Evolutionary conservation across 2,888 invertebrate species (phyloP).

Genomic region (Deroplatys truncata): DNA sequence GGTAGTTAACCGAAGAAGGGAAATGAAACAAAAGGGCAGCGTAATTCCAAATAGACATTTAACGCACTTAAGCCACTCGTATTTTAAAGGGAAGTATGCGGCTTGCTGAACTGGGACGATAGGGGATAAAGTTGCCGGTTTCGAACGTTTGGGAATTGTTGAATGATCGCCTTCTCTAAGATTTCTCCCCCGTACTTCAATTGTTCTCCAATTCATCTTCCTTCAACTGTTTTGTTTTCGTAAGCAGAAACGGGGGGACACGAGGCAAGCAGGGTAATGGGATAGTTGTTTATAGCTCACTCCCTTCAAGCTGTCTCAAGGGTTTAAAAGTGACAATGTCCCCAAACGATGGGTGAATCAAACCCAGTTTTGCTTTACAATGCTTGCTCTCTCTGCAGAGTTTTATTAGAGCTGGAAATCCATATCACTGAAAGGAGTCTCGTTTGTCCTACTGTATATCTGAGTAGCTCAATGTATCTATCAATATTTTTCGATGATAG

Average conservation of each 20-base stretch:
- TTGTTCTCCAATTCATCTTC: slow-evolving; percentile 6
- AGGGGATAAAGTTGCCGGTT: not conserved
- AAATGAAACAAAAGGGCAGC: not conserved
- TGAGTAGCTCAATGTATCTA: too few relatives aligned
- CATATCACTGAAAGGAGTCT: too few relatives aligned
- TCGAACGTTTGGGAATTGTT: slow-evolving; percentile 13
- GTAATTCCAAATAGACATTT: not conserved
- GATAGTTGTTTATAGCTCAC: not conserved
- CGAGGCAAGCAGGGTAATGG: not conserved
- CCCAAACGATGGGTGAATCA: not conserved
- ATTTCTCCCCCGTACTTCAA: not conserved
- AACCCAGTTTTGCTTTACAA: not conserved
- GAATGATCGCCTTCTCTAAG: slow-evolving; percentile 1
- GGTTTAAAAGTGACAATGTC: not conserved
- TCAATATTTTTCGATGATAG: too few relatives aligned
- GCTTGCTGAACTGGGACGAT: not conserved
- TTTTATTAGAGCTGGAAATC: too few relatives aligned
- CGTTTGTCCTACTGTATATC: too few relatives aligned
- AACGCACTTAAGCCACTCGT: not conserved
- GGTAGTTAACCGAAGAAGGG: not conserved
- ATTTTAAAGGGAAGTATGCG: not conserved
- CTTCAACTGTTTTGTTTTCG: not conserved
- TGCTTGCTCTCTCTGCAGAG: too few relatives aligned
- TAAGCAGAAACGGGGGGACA: not conserved
- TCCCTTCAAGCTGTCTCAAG: not conserved